A percentile compares a stretch with the other conserved stretches of the same genome.
These are phyloP conservation scores for Drosophila nannoptera DNA, from an alignment of 1,140 invertebrate species.

Conservation along the genomic window DNA sequence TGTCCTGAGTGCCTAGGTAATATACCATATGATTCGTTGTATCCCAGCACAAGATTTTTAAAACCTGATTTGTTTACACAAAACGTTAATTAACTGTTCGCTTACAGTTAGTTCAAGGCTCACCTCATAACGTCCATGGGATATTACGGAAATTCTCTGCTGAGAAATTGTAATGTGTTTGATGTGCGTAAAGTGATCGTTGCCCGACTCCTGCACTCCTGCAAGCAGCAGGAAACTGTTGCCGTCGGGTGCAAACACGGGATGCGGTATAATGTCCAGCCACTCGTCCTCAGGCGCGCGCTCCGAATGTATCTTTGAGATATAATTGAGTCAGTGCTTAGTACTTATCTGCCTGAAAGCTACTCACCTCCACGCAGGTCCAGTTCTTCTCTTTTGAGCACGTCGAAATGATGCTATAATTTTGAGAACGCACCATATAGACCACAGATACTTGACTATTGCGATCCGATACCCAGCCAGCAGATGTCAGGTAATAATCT, in stretches of 20 bases:
- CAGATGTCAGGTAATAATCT: slow-evolving; percentile 94
- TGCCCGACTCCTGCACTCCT: slow-evolving; percentile 88
- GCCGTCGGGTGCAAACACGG: slow-evolving; percentile 90
- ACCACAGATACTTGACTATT: slow-evolving; percentile 88
- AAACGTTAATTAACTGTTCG: background rate
- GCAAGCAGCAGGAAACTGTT: slow-evolving; percentile 91
- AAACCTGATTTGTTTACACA: slow-evolving; percentile 78
- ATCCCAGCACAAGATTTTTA: slow-evolving; percentile 91
- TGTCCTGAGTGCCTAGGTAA: slow-evolving; percentile 89
- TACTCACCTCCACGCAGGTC: slow-evolving; percentile 89
- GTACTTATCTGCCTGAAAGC: background rate
- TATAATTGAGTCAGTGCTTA: background rate
- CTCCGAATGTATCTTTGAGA: slow-evolving; percentile 86
- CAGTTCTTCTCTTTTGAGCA: slow-evolving; percentile 87
- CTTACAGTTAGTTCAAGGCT: background rate
- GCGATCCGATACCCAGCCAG: slow-evolving; percentile 88
- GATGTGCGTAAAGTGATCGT: slow-evolving; percentile 92
- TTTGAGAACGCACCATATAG: slow-evolving; percentile 95
- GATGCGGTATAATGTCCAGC: slow-evolving; percentile 90
- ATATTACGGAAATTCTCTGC: slow-evolving; percentile 90
- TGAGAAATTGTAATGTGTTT: slow-evolving; percentile 91
- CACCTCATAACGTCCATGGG: slow-evolving; percentile 93
- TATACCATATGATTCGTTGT: slow-evolving; percentile 90
- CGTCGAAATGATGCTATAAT: slow-evolving; percentile 88
- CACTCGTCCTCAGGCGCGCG: slow-evolving; percentile 89